phyloP scores from a whole-genome alignment of 1,140 invertebrate species.

The Calephelis virginiensis region DNA sequence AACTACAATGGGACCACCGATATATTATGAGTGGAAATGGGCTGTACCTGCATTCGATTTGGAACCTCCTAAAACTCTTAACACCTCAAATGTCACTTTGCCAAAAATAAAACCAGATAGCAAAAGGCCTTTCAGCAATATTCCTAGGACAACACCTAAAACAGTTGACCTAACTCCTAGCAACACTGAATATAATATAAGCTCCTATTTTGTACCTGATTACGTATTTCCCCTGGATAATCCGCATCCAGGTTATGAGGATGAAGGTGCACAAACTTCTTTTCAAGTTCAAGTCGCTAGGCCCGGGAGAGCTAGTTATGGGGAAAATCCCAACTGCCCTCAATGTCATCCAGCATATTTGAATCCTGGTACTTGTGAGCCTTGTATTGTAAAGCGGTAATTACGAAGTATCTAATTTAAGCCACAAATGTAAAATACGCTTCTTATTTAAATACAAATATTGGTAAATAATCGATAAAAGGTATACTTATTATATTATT shows the following conservation, averaged over 20 bases:
- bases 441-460: not conserved
- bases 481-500: not conserved
- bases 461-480: not conserved
- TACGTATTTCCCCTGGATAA: constrained; percentile 79
- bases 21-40: constrained; percentile 83
- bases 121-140: constrained; percentile 49
- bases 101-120: constrained; percentile 35
- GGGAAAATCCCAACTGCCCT: constrained; percentile 80
- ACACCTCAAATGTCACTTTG: constrained; percentile 39
- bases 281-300: constrained; percentile 79
- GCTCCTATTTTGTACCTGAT: constrained; percentile 78
- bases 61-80: constrained; percentile 72
- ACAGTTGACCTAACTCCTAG: constrained; percentile 42
- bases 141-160: constrained; percentile 43
- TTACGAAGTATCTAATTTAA: constrained; percentile 7
- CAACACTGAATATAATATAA: constrained; percentile 62
- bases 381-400: constrained; percentile 78
- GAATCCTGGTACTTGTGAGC: constrained; percentile 79
- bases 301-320: constrained; percentile 73
- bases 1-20: constrained; percentile 80
- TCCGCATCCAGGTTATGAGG: constrained; percentile 78
- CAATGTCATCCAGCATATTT: constrained; percentile 81
- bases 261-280: constrained; percentile 77
- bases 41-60: constrained; percentile 79
- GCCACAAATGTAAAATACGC: constrained; percentile 4